Percentiles rank a stretch among this genome's conserved stretches.
Evolutionary conservation across 2,113 vertebrate species (phyloP).

Genomic region (Ciconia boyciana): DNA sequence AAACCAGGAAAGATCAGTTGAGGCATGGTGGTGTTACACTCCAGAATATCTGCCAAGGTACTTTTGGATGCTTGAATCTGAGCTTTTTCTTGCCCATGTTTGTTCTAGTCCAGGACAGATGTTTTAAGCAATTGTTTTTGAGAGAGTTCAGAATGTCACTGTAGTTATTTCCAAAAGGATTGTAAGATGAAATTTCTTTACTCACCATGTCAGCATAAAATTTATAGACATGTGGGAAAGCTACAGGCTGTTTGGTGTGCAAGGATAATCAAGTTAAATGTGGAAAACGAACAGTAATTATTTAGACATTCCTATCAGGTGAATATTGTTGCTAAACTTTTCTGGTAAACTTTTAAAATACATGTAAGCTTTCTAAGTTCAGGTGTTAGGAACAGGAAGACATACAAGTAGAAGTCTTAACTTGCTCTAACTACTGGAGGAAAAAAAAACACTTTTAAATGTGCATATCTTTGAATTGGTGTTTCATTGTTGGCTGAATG

Average conservation of each 20-base stretch:
- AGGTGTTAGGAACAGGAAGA: slow-evolving; percentile 57
- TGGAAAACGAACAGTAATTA: not conserved
- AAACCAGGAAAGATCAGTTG: slow-evolving; percentile 9
- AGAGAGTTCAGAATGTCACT: slow-evolving; percentile 46
- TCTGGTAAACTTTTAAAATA: slow-evolving; percentile 16
- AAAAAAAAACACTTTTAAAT: not conserved
- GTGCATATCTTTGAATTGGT: not conserved
- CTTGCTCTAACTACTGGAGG: not conserved
- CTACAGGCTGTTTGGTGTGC: not conserved
- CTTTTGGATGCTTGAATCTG: slow-evolving; percentile 24
- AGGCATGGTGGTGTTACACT: slow-evolving; percentile 27
- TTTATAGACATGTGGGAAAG: not conserved
- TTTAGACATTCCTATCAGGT: not conserved
- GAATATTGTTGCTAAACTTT: not conserved
- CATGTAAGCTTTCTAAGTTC: slow-evolving; percentile 16
- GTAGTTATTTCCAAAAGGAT: slow-evolving; percentile 13
- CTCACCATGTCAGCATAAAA: not conserved
- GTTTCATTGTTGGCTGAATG: not conserved
- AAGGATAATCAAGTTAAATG: not conserved
- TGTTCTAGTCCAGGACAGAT: slow-evolving; percentile 50
- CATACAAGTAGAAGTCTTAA: slow-evolving; percentile 56
- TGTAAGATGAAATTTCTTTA: not conserved
- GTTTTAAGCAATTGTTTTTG: slow-evolving; percentile 33
- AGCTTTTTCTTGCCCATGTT: slow-evolving; percentile 40
- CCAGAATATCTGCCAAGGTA: slow-evolving; percentile 27